A percentile compares a stretch with the other conserved stretches of the same genome.
Conservation (phyloP, 2,797 vertebrate species). For the Amniataba percoides region DNA sequence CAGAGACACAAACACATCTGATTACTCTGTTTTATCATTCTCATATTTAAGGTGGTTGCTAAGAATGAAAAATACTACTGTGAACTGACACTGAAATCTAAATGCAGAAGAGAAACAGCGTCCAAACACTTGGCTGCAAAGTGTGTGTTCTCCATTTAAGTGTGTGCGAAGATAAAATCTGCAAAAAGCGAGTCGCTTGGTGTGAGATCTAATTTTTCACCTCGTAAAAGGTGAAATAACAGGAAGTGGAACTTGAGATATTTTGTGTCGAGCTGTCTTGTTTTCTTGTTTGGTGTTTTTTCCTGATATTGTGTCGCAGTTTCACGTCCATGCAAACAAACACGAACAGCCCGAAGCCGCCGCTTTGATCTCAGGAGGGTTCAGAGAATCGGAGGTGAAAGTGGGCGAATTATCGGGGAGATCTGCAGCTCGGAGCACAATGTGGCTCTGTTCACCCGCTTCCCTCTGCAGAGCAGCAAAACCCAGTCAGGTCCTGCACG, state of each 20-base stretch:
- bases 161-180: not conserved
- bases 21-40: not conserved
- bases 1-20: not conserved
- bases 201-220: constrained; percentile 23
- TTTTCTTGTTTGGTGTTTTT: not conserved
- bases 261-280: constrained; percentile 1
- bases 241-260: not conserved
- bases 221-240: constrained; percentile 15
- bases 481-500: not conserved
- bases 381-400: constrained; percentile 23
- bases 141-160: too few relatives aligned
- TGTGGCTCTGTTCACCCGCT: not conserved
- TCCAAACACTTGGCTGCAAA: not conserved
- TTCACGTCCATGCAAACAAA: constrained; percentile 4
- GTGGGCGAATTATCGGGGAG: not conserved
- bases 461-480: not conserved
- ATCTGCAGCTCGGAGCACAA: not conserved
- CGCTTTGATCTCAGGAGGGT: constrained; percentile 9
- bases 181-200: not conserved
- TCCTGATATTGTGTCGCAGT: constrained; percentile 7
- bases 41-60: too few relatives aligned
- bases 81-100: not conserved
- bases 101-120: not conserved
- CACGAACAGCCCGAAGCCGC: not conserved
- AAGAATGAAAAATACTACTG: too few relatives aligned